These are phyloP conservation scores for Propithecus coquereli DNA, from an alignment of 2,113 vertebrate genomes.

Conservation along the genomic window DNA sequence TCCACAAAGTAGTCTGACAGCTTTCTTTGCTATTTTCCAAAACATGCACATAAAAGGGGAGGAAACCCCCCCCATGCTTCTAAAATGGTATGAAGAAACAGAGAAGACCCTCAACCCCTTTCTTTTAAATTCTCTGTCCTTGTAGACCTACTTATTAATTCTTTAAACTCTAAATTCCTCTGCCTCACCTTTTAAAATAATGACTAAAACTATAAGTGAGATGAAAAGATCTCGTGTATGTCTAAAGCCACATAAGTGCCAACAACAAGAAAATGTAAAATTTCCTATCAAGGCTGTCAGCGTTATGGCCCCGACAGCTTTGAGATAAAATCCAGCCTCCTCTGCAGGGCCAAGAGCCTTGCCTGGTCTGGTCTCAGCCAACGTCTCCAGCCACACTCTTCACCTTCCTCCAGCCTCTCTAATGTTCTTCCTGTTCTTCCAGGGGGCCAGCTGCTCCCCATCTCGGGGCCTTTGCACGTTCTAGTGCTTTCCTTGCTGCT, in stretches of 20 bases:
- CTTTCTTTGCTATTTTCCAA: not conserved
- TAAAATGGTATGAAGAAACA: not conserved
- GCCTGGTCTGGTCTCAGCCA: not conserved
- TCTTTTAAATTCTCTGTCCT: not conserved
- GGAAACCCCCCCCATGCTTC: not conserved
- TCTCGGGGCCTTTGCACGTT: not conserved
- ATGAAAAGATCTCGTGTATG: not conserved
- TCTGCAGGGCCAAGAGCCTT: rapidly evolving
- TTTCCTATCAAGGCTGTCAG: not conserved
- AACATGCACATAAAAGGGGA: not conserved
- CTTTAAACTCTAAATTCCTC: not conserved
- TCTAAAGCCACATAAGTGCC: not conserved
- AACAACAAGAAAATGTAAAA: not conserved
- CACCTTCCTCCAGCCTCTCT: not conserved
- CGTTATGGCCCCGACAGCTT: not conserved
- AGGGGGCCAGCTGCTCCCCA: not conserved
- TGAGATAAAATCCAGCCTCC: not conserved
- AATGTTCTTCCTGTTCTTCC: not conserved
- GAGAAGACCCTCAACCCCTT: not conserved
- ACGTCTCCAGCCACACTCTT: not conserved
- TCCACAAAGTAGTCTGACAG: not conserved
- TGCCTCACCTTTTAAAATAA: not conserved
- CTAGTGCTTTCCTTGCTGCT: not conserved
- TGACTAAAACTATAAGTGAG: not conserved
- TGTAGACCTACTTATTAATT: not conserved